phyloP scores from a whole-genome alignment of 2,797 vertebrate genomes.

The Anas bernieri region DNA sequence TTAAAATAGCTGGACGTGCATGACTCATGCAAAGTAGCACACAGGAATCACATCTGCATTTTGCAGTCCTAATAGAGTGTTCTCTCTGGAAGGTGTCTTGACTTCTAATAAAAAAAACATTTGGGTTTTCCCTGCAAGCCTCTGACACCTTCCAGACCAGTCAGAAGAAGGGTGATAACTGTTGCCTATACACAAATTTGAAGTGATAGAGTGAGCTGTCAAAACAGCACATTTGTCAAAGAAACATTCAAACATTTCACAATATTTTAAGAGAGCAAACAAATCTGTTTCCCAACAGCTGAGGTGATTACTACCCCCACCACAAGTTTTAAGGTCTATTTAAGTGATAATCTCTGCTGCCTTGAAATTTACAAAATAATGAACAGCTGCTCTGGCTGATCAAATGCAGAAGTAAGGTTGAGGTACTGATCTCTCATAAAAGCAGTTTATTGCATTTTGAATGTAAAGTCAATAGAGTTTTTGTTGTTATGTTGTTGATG shows the following conservation, averaged over 20 bases:
- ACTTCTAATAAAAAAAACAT: neutral
- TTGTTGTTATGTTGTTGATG: constrained; percentile 12
- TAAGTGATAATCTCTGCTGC: constrained; percentile 41
- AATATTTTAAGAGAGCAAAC: constrained; percentile 45
- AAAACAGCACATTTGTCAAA: constrained; percentile 16
- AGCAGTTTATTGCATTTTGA: neutral
- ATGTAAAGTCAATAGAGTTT: neutral
- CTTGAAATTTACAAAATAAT: constrained; percentile 51
- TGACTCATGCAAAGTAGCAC: neutral
- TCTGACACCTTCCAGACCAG: neutral
- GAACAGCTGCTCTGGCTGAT: constrained; percentile 47
- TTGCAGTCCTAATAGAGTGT: neutral
- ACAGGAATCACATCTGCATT: neutral
- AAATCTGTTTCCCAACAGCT: constrained; percentile 41
- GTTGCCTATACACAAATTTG: neutral
- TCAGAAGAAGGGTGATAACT: neutral
- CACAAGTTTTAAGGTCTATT: constrained; percentile 43
- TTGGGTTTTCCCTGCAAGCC: neutral
- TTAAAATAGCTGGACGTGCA: neutral
- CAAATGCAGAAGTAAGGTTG: constrained; percentile 51
- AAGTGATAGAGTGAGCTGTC: neutral
- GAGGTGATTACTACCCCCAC: neutral
- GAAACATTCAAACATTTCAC: constrained; percentile 20
- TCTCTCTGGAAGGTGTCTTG: neutral
- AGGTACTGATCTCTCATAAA: constrained; percentile 23